Percentiles rank a stretch among this genome's conserved stretches.
Conservation (phyloP, 2,888 invertebrate genomes). For the Drosophila cognata region DNA sequence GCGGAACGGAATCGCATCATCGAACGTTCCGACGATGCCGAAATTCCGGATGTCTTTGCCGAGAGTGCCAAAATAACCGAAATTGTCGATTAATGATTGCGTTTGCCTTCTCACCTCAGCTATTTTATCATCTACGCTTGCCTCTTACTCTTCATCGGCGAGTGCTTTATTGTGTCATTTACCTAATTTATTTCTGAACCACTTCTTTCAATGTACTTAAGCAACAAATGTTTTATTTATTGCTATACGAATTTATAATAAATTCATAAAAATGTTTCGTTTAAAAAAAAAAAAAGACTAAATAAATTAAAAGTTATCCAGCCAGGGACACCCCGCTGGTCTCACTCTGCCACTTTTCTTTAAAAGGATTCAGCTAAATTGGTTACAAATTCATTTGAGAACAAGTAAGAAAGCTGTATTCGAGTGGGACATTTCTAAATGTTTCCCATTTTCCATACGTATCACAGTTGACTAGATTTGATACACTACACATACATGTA, state of each 20-base stretch:
- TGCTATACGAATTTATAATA: slow-evolving; percentile 69
- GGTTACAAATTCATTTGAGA: neutral
- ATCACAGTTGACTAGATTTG: too few relatives aligned
- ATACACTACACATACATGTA: too few relatives aligned
- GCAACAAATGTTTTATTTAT: slow-evolving; percentile 33
- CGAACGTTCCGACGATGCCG: slow-evolving; percentile 77
- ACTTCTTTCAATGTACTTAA: slow-evolving; percentile 43
- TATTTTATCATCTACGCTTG: slow-evolving; percentile 9
- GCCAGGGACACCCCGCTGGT: neutral
- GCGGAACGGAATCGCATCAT: slow-evolving; percentile 88
- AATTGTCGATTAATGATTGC: slow-evolving; percentile 63
- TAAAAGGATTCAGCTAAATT: neutral
- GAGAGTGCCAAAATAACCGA: slow-evolving; percentile 78
- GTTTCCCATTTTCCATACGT: too few relatives aligned
- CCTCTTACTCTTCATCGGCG: slow-evolving; percentile 22
- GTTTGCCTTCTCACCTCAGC: neutral
- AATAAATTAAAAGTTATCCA: neutral
- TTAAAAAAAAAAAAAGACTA: slow-evolving; percentile 1
- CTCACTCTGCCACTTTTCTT: neutral
- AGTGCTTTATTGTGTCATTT: slow-evolving; percentile 32
- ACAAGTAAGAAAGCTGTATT: neutral
- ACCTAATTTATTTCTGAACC: slow-evolving; percentile 44
- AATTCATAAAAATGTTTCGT: slow-evolving; percentile 66
- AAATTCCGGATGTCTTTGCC: slow-evolving; percentile 81
- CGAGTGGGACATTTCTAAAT: too few relatives aligned